These are phyloP conservation scores for Hemibagrus wyckioides DNA, from an alignment of 2,113 vertebrate species.

Conservation along the genomic window DNA sequence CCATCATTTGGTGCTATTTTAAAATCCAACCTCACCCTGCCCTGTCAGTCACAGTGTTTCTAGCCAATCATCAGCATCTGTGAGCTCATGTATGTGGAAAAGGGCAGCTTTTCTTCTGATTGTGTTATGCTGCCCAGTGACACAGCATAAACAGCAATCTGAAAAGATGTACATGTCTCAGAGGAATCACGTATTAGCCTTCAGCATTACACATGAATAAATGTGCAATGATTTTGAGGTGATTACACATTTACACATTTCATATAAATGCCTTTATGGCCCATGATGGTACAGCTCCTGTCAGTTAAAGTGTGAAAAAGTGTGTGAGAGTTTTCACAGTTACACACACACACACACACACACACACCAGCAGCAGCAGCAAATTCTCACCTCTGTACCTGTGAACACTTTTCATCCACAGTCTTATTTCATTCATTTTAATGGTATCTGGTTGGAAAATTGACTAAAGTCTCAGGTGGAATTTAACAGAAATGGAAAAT, in stretches of 20 bases:
- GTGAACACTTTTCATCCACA: neutral
- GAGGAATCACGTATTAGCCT: neutral
- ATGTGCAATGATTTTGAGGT: neutral
- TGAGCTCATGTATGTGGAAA: neutral
- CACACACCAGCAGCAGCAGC: neutral
- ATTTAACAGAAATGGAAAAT: neutral
- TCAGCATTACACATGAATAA: neutral
- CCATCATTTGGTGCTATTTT: no score
- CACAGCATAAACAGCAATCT: neutral
- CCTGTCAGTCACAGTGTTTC: neutral
- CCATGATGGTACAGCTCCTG: no score
- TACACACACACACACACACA: slow-evolving; percentile 10
- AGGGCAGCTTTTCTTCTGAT: neutral
- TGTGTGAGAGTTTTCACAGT: neutral
- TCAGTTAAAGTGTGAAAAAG: slow-evolving; percentile 10
- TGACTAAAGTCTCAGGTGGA: neutral
- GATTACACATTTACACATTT: neutral
- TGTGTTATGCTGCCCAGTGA: neutral
- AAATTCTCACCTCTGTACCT: slow-evolving; percentile 6
- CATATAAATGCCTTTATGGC: no score
- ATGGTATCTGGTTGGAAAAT: neutral
- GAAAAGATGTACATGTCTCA: neutral
- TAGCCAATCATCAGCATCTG: neutral
- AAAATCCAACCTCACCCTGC: no score
- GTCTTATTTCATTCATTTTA: neutral